Evolutionary conservation across 2,113 vertebrate genomes (phyloP), one percentile per base, ranked within the genome.

Genomic region (Callorhinus ursinus): DNA sequence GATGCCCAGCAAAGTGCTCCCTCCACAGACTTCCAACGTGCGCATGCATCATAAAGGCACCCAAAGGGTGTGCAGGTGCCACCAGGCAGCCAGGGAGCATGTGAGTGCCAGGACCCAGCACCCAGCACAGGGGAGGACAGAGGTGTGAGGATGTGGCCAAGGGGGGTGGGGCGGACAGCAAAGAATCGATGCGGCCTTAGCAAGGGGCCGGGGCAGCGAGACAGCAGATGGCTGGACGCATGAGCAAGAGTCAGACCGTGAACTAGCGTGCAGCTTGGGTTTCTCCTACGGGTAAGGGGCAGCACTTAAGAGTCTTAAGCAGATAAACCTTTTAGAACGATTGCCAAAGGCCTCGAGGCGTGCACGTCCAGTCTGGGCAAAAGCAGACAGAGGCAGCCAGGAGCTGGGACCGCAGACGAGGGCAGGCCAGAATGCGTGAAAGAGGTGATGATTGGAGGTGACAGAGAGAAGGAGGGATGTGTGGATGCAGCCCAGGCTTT

Each of bases 211-310:
- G 22, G 80, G 31, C 39, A 39, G n/a, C 0, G 0, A 63, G 46
- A 33, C 22, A 10, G 11, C 31, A 19, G 28, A 28, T 2, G 14
- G 71, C 77, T 28, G 71, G 13, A 67, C 83, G 39, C 24, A 9
- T 2, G 7, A 53, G 31, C 46, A 31, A n/a, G 39, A 21, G 18
- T 71, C 72, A 28, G 49, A 21, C 22, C 14, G 1, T 63, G 18
- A 55, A 1, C 39, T 0, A 12, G 3, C 21, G 5, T 9, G 0
- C 7, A 4, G 19, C 63, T 46, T 42, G 26, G 33, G 9, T 1
- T 36, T 83, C 39, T 84, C 93, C 36, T 31, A 7, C 5, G 36
- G 53, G 12, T 0, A 1, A 22, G 5, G n/a, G 31, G 18, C 15
- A 3, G 12, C 7, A 5, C 49, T 9, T 53, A 19, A 22, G 31